phyloP scores from a whole-genome alignment of 2,797 vertebrate genomes.

The Falco peregrinus region DNA sequence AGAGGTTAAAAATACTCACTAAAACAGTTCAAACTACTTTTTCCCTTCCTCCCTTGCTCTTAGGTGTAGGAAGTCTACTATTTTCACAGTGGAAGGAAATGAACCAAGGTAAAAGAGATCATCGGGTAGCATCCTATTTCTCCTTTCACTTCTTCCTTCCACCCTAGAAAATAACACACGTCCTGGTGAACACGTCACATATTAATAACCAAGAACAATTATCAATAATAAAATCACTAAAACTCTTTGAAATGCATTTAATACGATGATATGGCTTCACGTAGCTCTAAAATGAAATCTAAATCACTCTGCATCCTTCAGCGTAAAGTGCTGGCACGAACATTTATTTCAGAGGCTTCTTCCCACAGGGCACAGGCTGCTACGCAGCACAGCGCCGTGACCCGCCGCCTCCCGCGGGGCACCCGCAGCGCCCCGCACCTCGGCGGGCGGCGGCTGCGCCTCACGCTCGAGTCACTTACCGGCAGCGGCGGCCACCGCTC shows the following conservation, averaged over 20 bases:
- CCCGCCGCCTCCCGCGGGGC: accelerated
- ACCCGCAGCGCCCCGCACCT: accelerated
- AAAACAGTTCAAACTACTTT: neutral
- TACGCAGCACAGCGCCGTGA: accelerated
- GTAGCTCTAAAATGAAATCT: neutral
- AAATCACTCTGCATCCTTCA: neutral
- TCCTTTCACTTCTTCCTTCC: neutral
- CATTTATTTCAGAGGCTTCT: neutral
- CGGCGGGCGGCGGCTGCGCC: neutral
- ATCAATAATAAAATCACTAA: neutral
- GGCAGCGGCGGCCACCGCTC: neutral
- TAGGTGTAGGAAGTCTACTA: neutral
- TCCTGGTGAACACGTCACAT: neutral
- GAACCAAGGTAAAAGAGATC: neutral
- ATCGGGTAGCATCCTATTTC: neutral
- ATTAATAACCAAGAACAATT: neutral
- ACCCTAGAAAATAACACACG: neutral
- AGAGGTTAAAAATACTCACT: neutral
- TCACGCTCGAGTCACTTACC: neutral
- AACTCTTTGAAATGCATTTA: neutral
- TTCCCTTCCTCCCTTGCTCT: neutral
- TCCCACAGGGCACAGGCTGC: neutral
- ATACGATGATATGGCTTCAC: accelerated
- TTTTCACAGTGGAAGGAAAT: neutral
- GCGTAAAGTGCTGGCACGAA: neutral